phyloP scores from a whole-genome alignment of 2,888 invertebrate species.

The Notodonta ziczac region DNA sequence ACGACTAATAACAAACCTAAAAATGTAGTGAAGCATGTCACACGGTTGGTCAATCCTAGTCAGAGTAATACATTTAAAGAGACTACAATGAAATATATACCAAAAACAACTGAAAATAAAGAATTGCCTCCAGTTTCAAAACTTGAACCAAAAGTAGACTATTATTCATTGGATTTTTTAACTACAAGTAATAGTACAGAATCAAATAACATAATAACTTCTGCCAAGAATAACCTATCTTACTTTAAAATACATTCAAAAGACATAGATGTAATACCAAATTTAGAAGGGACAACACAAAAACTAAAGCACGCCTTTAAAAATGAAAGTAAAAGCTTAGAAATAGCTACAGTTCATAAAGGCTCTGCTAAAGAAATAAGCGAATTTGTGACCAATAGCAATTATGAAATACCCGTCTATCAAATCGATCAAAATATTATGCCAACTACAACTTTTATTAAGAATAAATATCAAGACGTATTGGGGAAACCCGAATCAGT shows the following conservation, averaged over 20 bases:
- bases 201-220: neutral
- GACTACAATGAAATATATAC: neutral
- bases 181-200: neutral
- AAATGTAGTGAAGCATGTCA: neutral
- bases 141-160: neutral
- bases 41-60: neutral
- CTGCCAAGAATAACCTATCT: neutral
- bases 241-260: neutral
- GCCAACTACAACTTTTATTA: conserved; percentile 1
- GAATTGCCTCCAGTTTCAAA: neutral
- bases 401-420: neutral
- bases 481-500: neutral
- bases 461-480: neutral
- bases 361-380: neutral
- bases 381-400: neutral
- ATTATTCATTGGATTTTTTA: too few species aligned
- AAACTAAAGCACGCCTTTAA: neutral
- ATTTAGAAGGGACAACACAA: neutral
- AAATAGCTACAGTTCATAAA: neutral
- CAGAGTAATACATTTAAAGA: neutral
- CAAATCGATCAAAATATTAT: neutral
- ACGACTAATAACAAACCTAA: neutral
- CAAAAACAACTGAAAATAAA: neutral
- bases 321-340: neutral
- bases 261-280: neutral